Evolutionary conservation across 1,140 invertebrate genomes (phyloP).

Genomic region (Meteorus sp.): DNA sequence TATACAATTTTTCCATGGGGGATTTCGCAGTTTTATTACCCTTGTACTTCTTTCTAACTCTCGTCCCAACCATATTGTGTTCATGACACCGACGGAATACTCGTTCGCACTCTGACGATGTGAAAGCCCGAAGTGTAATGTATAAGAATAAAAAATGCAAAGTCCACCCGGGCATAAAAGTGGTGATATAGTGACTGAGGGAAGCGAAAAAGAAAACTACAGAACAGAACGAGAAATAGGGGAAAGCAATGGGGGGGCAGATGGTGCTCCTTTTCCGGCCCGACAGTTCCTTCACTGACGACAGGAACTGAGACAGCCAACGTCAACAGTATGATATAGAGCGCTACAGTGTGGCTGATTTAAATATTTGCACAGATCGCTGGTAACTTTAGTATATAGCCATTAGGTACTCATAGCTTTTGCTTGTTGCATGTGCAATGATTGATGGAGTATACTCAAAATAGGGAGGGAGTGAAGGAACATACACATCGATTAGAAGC

Average conservation of each 20-base stretch:
- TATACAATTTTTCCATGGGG: too few relatives aligned
- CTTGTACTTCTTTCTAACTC: background rate
- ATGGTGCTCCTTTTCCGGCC: background rate
- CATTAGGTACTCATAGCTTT: background rate
- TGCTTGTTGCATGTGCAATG: slow-evolving; percentile 1
- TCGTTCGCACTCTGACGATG: background rate
- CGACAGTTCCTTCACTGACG: too few relatives aligned
- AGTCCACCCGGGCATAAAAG: background rate
- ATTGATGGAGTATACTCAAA: background rate
- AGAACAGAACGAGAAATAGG: background rate
- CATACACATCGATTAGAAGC: background rate
- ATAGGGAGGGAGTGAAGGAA: background rate
- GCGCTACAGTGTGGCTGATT: background rate
- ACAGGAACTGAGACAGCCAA: too few relatives aligned
- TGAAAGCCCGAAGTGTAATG: background rate
- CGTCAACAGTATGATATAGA: background rate
- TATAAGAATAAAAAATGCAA: slow-evolving; percentile 13
- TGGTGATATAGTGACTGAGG: too few relatives aligned
- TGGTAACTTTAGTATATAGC: background rate
- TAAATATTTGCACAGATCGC: slow-evolving; percentile 3
- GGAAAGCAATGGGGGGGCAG: background rate
- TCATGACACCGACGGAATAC: slow-evolving; percentile 15
- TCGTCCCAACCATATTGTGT: slow-evolving; percentile 4
- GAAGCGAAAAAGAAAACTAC: too few relatives aligned
- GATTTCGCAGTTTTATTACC: slow-evolving; percentile 13